phyloP scores from a whole-genome alignment of 2,888 invertebrate species.

The Mechanitis messenoides region DNA sequence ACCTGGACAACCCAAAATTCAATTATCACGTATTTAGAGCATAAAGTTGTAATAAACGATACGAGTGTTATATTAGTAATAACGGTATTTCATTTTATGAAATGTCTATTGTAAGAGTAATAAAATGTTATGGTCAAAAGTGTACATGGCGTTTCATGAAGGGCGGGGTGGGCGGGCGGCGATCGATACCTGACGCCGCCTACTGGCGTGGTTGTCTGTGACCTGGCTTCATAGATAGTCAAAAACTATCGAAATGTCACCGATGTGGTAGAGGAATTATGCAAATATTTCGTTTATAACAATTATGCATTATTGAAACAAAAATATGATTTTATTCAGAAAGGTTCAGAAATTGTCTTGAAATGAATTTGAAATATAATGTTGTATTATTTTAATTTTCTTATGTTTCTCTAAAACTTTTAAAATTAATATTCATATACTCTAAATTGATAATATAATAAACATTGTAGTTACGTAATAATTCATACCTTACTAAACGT shows the following conservation, averaged over 20 bases:
- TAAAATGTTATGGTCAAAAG: constrained; percentile 63
- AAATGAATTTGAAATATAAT: too few species aligned
- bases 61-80: constrained; percentile 5
- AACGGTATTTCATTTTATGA: constrained; percentile 4
- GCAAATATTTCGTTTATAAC: background rate
- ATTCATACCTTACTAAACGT: too few species aligned
- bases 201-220: constrained; percentile 28
- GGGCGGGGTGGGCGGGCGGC: constrained; percentile 57
- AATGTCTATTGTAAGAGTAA: constrained; percentile 36
- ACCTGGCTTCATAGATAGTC: constrained; percentile 20
- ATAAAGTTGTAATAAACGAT: constrained; percentile 1
- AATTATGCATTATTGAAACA: too few species aligned
- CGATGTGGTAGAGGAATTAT: constrained; percentile 1
- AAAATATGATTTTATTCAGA: too few species aligned
- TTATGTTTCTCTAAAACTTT: constrained; percentile 1
- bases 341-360: too few species aligned
- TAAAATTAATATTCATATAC: too few species aligned
- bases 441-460: too few species aligned
- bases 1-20: too few species aligned
- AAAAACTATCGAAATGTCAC: constrained; percentile 16
- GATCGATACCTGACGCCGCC: constrained; percentile 53
- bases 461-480: too few species aligned
- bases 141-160: constrained; percentile 44
- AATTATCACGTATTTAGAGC: background rate
- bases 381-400: background rate